These are phyloP conservation scores for Vulpes ferrilata DNA, from an alignment of 2,113 vertebrate species.

Conservation along the genomic window DNA sequence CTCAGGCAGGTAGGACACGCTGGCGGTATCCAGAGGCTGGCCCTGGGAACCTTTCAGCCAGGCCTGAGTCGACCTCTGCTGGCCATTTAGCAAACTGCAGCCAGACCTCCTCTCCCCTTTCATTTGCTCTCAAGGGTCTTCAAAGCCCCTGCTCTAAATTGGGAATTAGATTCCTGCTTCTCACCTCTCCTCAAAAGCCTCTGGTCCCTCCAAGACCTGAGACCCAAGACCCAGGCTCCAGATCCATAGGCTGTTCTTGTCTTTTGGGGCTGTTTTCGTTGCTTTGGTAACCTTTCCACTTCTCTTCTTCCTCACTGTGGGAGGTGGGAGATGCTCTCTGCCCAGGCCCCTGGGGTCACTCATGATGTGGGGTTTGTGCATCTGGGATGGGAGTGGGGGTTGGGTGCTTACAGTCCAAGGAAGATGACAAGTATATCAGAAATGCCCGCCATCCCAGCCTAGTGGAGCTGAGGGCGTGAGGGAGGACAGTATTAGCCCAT, in stretches of 20 bases:
- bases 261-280: neutral
- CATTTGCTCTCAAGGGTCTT: neutral
- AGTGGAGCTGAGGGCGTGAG: neutral
- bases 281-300: neutral
- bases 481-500: neutral
- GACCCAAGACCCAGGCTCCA: neutral
- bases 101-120: neutral
- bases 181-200: neutral
- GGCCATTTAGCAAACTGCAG: constrained; percentile 66
- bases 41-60: neutral
- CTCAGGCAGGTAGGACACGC: neutral
- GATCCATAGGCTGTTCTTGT: neutral
- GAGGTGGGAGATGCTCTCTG: neutral
- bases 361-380: neutral
- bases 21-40: neutral
- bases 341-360: neutral
- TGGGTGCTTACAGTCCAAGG: neutral
- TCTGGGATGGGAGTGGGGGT: neutral
- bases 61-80: constrained; percentile 75
- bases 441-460: neutral
- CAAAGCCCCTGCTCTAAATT: neutral
- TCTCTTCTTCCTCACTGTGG: neutral
- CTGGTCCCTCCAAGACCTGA: neutral
- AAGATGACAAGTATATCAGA: neutral
- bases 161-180: neutral